Evolutionary conservation across 2,888 invertebrate species (phyloP).

Genomic region (Vandiemenella viatica): DNA sequence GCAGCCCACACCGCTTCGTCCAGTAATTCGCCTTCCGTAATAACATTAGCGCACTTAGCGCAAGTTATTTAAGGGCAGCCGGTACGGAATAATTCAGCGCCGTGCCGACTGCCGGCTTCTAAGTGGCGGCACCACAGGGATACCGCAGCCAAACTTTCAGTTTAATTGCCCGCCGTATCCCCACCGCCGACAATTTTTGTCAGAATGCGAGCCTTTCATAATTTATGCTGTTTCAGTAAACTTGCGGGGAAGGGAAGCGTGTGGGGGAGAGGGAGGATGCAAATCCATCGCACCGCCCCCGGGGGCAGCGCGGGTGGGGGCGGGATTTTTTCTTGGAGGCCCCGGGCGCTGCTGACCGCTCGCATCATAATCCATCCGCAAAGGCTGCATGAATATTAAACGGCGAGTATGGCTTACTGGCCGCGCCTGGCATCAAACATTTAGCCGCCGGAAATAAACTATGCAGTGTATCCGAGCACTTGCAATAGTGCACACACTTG

Average conservation of each 20-base stretch:
- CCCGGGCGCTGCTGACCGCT: slow-evolving; percentile 10
- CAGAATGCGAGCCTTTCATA: background rate
- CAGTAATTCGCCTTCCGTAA: too few relatives aligned
- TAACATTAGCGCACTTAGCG: background rate
- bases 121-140: background rate
- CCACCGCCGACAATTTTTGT: background rate
- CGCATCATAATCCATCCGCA: slow-evolving; percentile 15
- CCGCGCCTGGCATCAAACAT: background rate
- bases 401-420: slow-evolving; percentile 6
- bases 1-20: too few relatives aligned
- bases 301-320: background rate
- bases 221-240: background rate
- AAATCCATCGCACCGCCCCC: background rate
- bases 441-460: too few relatives aligned
- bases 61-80: background rate
- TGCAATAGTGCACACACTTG: too few relatives aligned
- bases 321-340: background rate
- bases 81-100: background rate
- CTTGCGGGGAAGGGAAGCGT: too few relatives aligned
- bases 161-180: background rate
- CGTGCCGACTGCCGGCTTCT: background rate
- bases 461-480: too few relatives aligned
- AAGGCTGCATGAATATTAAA: slow-evolving; percentile 15
- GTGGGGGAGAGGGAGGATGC: too few relatives aligned
- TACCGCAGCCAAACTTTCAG: background rate